Evolutionary conservation across 2,888 invertebrate species (phyloP).

Genomic region (Cataglyphis cursor): DNA sequence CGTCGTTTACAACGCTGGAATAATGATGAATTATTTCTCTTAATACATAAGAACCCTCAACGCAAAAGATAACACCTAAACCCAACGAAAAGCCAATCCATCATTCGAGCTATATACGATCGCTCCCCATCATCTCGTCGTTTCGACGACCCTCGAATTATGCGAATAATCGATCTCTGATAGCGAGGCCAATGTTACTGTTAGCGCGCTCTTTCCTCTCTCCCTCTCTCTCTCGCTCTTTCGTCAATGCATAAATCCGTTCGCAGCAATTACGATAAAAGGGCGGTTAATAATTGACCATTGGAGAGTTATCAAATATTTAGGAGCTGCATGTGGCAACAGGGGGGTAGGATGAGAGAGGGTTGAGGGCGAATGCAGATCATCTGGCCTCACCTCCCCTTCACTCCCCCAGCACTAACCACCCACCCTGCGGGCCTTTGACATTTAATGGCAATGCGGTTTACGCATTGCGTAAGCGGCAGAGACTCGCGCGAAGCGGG

Average conservation of each 20-base stretch:
- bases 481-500: conserved; percentile 38
- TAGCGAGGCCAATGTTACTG: conserved; percentile 21
- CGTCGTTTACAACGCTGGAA: not conserved
- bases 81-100: conserved; percentile 38
- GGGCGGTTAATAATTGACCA: conserved; percentile 66
- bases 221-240: not conserved
- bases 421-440: conserved; percentile 21
- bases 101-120: conserved; percentile 55
- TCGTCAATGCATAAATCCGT: conserved; percentile 65
- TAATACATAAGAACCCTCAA: conserved; percentile 29
- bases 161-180: conserved; percentile 21
- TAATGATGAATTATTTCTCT: not conserved
- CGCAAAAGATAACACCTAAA: conserved; percentile 38
- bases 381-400: not conserved
- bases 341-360: not conserved
- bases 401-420: not conserved
- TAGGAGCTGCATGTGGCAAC: conserved; percentile 56
- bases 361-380: not conserved
- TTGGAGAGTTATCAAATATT: conserved; percentile 60
- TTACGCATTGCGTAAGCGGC: conserved; percentile 28
- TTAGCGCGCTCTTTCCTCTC: not conserved
- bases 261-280: conserved; percentile 71
- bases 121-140: conserved; percentile 61
- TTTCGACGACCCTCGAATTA: conserved; percentile 41
- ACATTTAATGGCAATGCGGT: conserved; percentile 63